Conservation (phyloP, 2,797 vertebrate species). For the Fistularia tabacaria region DNA sequence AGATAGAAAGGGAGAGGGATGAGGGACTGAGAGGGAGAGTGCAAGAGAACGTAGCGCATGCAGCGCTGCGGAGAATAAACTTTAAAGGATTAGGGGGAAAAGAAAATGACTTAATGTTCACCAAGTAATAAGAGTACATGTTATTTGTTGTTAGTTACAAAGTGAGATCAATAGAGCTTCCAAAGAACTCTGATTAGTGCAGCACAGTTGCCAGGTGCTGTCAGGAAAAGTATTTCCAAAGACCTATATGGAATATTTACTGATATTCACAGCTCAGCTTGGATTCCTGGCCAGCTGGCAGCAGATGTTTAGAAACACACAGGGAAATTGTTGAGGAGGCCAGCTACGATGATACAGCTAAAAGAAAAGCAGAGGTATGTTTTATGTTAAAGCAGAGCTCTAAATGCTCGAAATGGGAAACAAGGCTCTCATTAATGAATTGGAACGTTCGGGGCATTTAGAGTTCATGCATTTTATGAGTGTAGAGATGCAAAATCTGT, state of each 20-base stretch:
- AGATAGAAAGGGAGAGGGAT: slow-evolving; percentile 72
- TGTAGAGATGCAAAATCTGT: slow-evolving; percentile 10
- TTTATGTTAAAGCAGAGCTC: slow-evolving; percentile 38
- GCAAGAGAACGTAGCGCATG: slow-evolving; percentile 43
- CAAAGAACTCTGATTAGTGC: slow-evolving; percentile 82
- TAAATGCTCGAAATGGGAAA: slow-evolving; percentile 22
- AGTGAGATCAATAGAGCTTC: slow-evolving; percentile 80
- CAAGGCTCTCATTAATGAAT: slow-evolving; percentile 36
- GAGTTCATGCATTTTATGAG: slow-evolving; percentile 17
- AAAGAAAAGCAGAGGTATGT: slow-evolving; percentile 33
- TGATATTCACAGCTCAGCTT: slow-evolving; percentile 31
- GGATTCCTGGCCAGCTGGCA: slow-evolving; percentile 53
- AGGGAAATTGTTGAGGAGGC: slow-evolving; percentile 24
- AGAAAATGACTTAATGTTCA: slow-evolving; percentile 78
- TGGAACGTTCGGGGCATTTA: slow-evolving; percentile 4
- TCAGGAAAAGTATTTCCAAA: slow-evolving; percentile 57
- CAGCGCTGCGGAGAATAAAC: slow-evolving; percentile 72
- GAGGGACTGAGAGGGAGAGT: slow-evolving; percentile 33
- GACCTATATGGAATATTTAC: slow-evolving; percentile 69
- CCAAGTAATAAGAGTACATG: slow-evolving; percentile 79
- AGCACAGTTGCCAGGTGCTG: slow-evolving; percentile 74
- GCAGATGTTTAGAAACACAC: slow-evolving; percentile 23
- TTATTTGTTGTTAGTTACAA: slow-evolving; percentile 83
- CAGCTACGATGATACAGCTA: slow-evolving; percentile 15
- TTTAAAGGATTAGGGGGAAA: slow-evolving; percentile 65